Conservation (phyloP, 2,113 vertebrate species). For the Pantherophis guttatus region DNA sequence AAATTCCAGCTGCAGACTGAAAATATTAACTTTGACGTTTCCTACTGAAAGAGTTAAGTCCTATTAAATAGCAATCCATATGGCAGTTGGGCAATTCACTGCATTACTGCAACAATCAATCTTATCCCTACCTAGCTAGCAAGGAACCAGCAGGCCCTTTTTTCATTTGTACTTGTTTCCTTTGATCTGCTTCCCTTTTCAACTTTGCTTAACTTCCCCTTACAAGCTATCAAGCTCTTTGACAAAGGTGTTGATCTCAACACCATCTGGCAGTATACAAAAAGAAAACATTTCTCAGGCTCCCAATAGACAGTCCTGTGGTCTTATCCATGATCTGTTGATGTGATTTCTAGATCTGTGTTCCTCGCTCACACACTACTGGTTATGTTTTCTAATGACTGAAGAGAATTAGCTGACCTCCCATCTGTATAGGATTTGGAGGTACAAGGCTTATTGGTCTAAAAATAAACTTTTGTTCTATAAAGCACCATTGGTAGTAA, state of each 20-base stretch:
- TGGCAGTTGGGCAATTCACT: not conserved
- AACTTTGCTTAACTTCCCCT: constrained; percentile 51
- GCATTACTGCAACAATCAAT: constrained; percentile 53
- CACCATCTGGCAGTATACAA: constrained; percentile 52
- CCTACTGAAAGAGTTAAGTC: constrained; percentile 31
- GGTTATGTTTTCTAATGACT: constrained; percentile 17
- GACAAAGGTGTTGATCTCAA: constrained; percentile 50
- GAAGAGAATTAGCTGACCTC: not conserved
- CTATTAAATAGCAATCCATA: not conserved
- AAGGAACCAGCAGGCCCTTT: constrained; percentile 51
- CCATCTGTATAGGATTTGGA: not conserved
- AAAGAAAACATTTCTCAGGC: constrained; percentile 17
- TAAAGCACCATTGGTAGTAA: not conserved
- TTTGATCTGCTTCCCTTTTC: constrained; percentile 59
- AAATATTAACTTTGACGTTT: not conserved
- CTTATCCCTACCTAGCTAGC: constrained; percentile 27
- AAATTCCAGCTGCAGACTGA: not conserved
- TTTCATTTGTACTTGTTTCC: constrained; percentile 50
- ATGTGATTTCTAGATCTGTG: constrained; percentile 40
- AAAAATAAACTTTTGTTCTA: not conserved
- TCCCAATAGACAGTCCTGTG: constrained; percentile 47
- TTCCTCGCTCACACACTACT: not conserved
- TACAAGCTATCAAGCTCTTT: constrained; percentile 46
- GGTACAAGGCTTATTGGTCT: fast-evolving
- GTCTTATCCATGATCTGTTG: constrained; percentile 24